phyloP scores from a whole-genome alignment of 2,888 invertebrate species.

The Portevinia maculata region DNA sequence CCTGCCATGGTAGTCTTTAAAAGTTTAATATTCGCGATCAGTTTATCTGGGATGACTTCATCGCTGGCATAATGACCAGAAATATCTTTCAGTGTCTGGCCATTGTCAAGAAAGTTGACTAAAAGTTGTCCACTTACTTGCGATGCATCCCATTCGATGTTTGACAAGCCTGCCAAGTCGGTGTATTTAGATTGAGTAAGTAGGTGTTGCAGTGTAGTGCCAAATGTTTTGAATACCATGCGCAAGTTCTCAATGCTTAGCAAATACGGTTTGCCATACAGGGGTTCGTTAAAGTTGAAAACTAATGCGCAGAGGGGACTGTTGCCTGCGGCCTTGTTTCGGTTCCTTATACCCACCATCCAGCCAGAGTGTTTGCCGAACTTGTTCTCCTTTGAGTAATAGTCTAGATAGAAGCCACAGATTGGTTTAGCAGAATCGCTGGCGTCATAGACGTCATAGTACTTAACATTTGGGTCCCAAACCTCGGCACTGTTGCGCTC shows the following conservation, averaged over 20 bases:
- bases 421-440: constrained; percentile 83
- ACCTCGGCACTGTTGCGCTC: constrained; percentile 86
- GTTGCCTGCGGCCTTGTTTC: constrained; percentile 86
- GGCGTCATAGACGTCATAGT: constrained; percentile 90
- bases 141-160: constrained; percentile 97
- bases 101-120: constrained; percentile 90
- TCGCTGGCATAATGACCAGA: constrained; percentile 90
- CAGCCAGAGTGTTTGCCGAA: constrained; percentile 88
- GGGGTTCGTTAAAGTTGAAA: constrained; percentile 90
- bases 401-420: constrained; percentile 94
- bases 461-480: constrained; percentile 94
- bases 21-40: constrained; percentile 86
- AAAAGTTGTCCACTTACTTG: constrained; percentile 93
- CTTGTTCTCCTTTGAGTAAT: constrained; percentile 87
- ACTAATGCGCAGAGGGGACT: constrained; percentile 92
- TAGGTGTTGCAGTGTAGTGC: constrained; percentile 93
- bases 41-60: constrained; percentile 87
- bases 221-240: constrained; percentile 92
- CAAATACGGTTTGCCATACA: constrained; percentile 86
- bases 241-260: constrained; percentile 90
- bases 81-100: constrained; percentile 85
- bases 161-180: constrained; percentile 92
- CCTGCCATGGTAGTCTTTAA: constrained; percentile 90
- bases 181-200: constrained; percentile 91
- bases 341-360: constrained; percentile 91